Evolutionary conservation across 2,113 vertebrate species (phyloP), one percentile per base, ranked within the genome.

Genomic region (Lepisosteus osseus): DNA sequence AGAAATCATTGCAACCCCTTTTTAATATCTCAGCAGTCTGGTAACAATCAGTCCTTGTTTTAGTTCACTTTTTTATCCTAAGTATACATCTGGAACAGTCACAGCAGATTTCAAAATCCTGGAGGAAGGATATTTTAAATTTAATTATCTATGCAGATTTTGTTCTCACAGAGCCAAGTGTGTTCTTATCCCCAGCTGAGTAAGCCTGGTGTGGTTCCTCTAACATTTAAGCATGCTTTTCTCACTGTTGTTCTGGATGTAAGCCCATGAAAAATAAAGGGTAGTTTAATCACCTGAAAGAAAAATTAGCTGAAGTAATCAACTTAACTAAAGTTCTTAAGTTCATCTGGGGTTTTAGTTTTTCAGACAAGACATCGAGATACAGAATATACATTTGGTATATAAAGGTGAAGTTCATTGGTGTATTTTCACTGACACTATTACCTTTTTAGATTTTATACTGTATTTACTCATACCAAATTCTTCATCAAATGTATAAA

Each of bases 61-160:
- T 82, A 77, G 85, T 90, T 86, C 79, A 87, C 85, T 80, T 83
- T 6, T 59, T 59, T 5, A 78, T 75, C 47, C 47, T 9, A 51
- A 51, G 47, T 2, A 9, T 51, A 51, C 47, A 86, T 88, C 84
- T 87, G 85, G 80, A 85, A 82, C 74, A 86, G 71, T 80, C 72
- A 70, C 57, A 15, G 71, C 51, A n/a, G 74, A 72, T 79, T 59
- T 75, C 74, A 71, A 76, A 79, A 71, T 5, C 6, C 72, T 73
- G 56, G 76, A 81, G 80, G 83, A 80, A 87, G 70, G 47, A 73
- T 82, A 61, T 77, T 78, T 78, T 76, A 75, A 59, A 14, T 12
- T 59, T 11, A 59, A 14, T 59, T 59, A 29, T 59, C 9, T 59
- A 13, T 59, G 57, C 57, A 59, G 57, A 5, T 15, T n/a, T 55